Evolutionary conservation across 2,888 invertebrate species (phyloP).

Genomic region (Creontiades dilutus): DNA sequence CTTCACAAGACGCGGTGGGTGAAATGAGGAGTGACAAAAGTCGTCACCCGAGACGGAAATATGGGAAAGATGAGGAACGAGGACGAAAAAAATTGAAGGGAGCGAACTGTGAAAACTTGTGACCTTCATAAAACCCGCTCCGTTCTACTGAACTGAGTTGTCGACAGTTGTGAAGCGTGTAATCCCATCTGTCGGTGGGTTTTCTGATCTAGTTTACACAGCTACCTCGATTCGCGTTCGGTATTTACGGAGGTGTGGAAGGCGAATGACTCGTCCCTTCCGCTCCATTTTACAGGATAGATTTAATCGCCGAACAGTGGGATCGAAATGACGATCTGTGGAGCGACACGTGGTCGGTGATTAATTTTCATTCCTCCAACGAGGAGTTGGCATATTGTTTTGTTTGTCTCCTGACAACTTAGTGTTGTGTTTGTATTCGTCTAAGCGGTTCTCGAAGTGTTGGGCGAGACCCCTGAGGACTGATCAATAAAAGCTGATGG

Average conservation of each 20-base stretch:
- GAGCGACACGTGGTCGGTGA: too few species aligned
- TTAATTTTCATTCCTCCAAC: too few species aligned
- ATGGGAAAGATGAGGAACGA: neutral
- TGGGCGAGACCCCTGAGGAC: too few species aligned
- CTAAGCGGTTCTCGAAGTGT: too few species aligned
- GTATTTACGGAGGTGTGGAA: conserved; percentile 7
- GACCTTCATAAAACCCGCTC: conserved; percentile 14
- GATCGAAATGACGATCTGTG: too few species aligned
- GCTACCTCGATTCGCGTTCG: conserved; percentile 19
- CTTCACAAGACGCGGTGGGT: neutral
- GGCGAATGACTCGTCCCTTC: neutral
- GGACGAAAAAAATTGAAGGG: conserved; percentile 27
- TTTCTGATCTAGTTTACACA: conserved; percentile 54
- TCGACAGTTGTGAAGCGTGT: conserved; percentile 44
- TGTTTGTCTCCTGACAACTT: too few species aligned
- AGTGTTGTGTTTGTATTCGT: too few species aligned
- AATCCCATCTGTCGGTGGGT: conserved; percentile 50
- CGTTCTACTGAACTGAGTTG: conserved; percentile 34
- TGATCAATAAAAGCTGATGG: too few species aligned
- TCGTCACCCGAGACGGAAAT: neutral
- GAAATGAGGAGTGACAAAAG: neutral
- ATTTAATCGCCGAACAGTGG: neutral
- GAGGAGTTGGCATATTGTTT: too few species aligned
- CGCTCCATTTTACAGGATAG: neutral
- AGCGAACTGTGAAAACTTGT: conserved; percentile 22